phyloP scores from a whole-genome alignment of 2,113 vertebrate species.

The Cheirogaleus medius region DNA sequence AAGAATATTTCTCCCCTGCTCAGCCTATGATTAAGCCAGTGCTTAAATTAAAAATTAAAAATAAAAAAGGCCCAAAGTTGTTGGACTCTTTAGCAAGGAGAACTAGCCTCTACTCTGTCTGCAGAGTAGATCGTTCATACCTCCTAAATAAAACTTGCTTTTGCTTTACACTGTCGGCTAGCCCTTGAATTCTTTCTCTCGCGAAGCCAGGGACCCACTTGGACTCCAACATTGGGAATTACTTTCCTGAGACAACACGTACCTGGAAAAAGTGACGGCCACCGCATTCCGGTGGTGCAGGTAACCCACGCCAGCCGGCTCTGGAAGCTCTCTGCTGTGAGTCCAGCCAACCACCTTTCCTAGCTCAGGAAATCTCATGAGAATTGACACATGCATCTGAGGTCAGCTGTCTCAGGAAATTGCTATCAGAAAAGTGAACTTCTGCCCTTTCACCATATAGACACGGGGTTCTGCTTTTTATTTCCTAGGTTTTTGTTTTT shows the following conservation, averaged over 20 bases:
- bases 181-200: too few species aligned
- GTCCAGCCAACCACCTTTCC: neutral
- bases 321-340: neutral
- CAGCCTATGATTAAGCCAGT: too few species aligned
- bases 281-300: neutral
- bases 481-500: neutral
- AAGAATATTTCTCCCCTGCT: too few species aligned
- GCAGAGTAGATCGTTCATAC: too few species aligned
- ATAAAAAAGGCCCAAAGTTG: too few species aligned
- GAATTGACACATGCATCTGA: accelerated
- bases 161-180: too few species aligned
- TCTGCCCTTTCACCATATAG: neutral
- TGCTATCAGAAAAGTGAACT: neutral
- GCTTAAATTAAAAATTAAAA: too few species aligned
- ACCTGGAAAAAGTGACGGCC: constrained; percentile 8
- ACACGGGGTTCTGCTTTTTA: constrained; percentile 45
- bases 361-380: neutral
- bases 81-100: too few species aligned
- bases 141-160: too few species aligned
- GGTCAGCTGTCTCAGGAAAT: neutral
- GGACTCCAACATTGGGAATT: too few species aligned
- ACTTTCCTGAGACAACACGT: neutral
- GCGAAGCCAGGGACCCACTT: too few species aligned
- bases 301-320: neutral
- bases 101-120: too few species aligned